These are phyloP conservation scores for Orientallactaga sibirica DNA, from an alignment of 2,797 vertebrate genomes.

Conservation along the genomic window DNA sequence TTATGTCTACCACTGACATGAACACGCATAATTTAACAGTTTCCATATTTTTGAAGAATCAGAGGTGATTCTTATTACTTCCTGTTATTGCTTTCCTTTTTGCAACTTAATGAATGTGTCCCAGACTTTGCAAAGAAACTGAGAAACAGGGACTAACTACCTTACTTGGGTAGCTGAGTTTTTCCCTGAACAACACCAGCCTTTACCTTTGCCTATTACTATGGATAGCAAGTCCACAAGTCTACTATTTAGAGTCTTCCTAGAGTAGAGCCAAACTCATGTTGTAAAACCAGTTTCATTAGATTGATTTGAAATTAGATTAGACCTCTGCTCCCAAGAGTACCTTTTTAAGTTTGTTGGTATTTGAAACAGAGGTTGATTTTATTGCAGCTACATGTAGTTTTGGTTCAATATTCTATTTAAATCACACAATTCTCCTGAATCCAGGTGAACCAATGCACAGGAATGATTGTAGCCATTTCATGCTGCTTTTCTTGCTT, in stretches of 20 bases:
- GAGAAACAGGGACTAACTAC: neutral
- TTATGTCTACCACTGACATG: neutral
- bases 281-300: neutral
- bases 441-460: neutral
- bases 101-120: neutral
- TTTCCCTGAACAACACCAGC: neutral
- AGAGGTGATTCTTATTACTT: neutral
- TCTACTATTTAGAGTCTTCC: neutral
- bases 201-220: neutral
- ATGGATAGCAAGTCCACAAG: neutral
- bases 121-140: neutral
- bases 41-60: neutral
- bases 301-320: conserved; percentile 11
- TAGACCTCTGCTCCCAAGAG: neutral
- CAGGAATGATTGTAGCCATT: neutral
- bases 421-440: conserved; percentile 1
- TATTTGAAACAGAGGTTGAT: neutral
- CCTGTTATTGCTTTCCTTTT: neutral
- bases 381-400: neutral
- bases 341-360: neutral
- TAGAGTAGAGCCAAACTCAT: neutral
- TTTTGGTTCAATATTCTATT: conserved; percentile 5
- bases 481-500: neutral
- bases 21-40: neutral
- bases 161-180: neutral